Evolutionary conservation across 2,113 vertebrate genomes (phyloP).

Genomic region (Ammodytes marinus): DNA sequence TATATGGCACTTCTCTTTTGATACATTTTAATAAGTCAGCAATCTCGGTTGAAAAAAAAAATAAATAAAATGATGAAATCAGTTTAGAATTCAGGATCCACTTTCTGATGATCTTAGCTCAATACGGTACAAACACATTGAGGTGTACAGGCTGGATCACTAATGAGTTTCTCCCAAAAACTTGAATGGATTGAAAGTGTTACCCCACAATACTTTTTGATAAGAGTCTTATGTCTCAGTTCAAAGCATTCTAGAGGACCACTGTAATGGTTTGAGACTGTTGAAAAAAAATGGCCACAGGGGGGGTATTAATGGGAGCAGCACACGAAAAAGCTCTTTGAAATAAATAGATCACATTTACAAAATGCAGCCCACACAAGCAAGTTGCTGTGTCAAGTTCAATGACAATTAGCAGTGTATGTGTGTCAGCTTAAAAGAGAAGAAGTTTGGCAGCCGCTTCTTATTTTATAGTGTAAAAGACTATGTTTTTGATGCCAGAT

Average conservation of each 20-base stretch:
- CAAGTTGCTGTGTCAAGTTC: not conserved
- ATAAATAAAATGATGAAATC: not conserved
- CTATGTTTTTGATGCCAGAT: not conserved
- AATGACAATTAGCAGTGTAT: conserved; percentile 46
- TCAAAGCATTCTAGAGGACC: conserved; percentile 35
- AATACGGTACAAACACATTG: conserved; percentile 5
- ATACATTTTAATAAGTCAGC: not conserved
- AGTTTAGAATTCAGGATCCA: conserved; percentile 1
- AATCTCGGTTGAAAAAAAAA: not conserved
- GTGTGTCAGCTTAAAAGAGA: conserved; percentile 19
- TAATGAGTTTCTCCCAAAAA: conserved; percentile 33
- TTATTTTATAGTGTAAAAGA: not conserved
- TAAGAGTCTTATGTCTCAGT: not conserved
- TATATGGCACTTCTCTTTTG: not conserved
- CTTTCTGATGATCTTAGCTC: conserved; percentile 5
- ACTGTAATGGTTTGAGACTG: conserved; percentile 46
- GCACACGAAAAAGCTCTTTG: conserved; percentile 59
- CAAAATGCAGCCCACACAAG: conserved; percentile 31
- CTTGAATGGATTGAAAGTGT: not conserved
- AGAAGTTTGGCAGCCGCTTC: not conserved
- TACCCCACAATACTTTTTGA: conserved; percentile 14
- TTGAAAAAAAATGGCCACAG: conserved; percentile 32
- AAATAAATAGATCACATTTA: conserved; percentile 61
- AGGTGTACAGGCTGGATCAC: conserved; percentile 6
- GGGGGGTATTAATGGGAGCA: conserved; percentile 44